phyloP scores from a whole-genome alignment of 2,888 invertebrate species.

The Aricia artaxerxes region DNA sequence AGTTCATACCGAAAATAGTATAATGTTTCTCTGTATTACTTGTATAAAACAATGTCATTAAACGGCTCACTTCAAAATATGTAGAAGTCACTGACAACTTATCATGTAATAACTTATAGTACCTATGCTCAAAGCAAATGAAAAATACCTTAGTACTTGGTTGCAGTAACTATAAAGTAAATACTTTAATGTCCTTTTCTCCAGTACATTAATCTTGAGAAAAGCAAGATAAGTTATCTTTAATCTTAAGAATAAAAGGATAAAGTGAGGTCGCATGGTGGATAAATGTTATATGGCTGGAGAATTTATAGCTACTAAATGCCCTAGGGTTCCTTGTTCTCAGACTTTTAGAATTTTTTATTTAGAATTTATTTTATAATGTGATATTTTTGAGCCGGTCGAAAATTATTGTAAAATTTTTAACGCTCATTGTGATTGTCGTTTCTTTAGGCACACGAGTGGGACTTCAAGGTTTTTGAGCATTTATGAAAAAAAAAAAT shows the following conservation, averaged over 20 bases:
- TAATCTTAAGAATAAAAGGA: conserved; percentile 27
- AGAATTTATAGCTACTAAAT: conserved; percentile 25
- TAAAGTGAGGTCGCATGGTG: not conserved
- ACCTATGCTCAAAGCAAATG: not conserved
- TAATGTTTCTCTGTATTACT: no score
- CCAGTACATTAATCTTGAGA: conserved; percentile 21
- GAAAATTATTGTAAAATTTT: no score
- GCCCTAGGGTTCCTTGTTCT: conserved; percentile 15
- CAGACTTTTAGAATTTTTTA: conserved; percentile 1
- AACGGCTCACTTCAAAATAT: no score
- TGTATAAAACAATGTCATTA: no score
- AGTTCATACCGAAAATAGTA: no score
- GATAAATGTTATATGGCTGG: conserved; percentile 26
- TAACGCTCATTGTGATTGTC: no score
- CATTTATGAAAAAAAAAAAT: no score
- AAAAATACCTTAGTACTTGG: not conserved
- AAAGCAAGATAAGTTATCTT: conserved; percentile 17
- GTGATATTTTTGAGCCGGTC: no score
- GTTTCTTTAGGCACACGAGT: no score
- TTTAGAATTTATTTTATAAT: not conserved
- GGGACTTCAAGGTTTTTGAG: no score
- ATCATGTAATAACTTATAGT: not conserved
- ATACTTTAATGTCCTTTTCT: not conserved
- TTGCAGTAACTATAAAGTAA: conserved; percentile 3
- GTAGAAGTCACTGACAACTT: not conserved